Evolutionary conservation across 2,113 vertebrate genomes (phyloP), one percentile per base, ranked within the genome.

Genomic region (Oncorhynchus tshawytscha): DNA sequence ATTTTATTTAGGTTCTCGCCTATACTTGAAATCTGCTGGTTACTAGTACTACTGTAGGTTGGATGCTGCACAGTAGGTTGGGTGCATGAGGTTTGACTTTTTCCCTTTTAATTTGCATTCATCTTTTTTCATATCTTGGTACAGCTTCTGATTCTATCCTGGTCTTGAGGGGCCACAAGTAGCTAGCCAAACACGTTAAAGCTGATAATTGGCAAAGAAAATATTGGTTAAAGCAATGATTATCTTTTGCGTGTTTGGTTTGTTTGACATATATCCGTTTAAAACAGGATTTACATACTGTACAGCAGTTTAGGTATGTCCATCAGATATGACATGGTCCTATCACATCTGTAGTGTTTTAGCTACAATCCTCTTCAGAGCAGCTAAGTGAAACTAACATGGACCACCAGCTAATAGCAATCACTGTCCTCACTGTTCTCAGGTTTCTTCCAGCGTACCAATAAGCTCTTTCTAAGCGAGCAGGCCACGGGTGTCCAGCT

Each of bases 361-460:
- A 12, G 13, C 34, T 48, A 31, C 16, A 54, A 54, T 29, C 57
- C 69, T 68, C 69, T 51, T 57, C 31, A 74, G 25, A 71, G 57
- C 71, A 77, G 49, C 31, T 54, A 54, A 74, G 49, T 73, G 72
- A 48, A 49, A 18, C 24, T 48, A 69, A 76, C 81, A 82, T 9
- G 67, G 67, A 74, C 80, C 69, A 13, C 57, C 71, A 59, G 66
- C 77, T 91, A 76, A 92, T 87, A 82, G 77, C 12, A 54, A 54
- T 76, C 75, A 25, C 72, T 78, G 22, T 20, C 84, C 25, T 75
- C 74, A 25, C 78, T 91, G 81, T 49, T 90, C 82, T 82, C 90
- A 98, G 96, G 92, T 92, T 73, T 95, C 82, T 93, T 93, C 81
- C 92, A 93, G 84, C 82, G 81, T 4, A 83, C 89, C 78, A 92